These are phyloP conservation scores for Syndactyla subalaris DNA, from an alignment of 2,797 vertebrate genomes.

Conservation along the genomic window DNA sequence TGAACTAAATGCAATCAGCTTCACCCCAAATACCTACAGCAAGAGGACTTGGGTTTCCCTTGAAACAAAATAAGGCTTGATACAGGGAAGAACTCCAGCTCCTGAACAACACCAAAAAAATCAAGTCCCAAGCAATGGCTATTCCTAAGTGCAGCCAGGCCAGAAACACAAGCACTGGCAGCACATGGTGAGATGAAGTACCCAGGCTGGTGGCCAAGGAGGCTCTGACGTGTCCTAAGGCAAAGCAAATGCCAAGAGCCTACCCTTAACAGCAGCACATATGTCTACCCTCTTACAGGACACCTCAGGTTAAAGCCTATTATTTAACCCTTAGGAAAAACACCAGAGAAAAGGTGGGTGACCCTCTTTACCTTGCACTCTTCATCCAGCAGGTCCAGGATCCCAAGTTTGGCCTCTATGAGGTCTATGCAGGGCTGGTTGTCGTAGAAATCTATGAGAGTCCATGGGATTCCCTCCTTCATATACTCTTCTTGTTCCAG, in stretches of 20 bases:
- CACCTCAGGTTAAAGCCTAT: neutral
- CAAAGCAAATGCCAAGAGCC: neutral
- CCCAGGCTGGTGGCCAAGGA: neutral
- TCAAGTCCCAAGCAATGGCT: neutral
- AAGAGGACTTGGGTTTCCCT: neutral
- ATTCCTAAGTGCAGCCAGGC: fast-evolving
- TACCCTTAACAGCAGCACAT: fast-evolving
- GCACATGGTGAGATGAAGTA: fast-evolving
- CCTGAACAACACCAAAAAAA: neutral
- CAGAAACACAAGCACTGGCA: neutral
- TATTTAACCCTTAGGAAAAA: neutral
- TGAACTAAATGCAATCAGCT: neutral
- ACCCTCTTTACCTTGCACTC: slow-evolving; percentile 89
- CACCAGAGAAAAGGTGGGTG: fast-evolving
- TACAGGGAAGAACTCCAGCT: neutral
- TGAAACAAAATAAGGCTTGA: neutral
- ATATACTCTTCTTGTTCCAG: slow-evolving; percentile 92
- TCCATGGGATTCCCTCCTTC: slow-evolving; percentile 91
- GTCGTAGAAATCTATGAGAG: slow-evolving; percentile 88
- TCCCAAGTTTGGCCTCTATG: slow-evolving; percentile 92
- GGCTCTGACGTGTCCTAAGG: neutral
- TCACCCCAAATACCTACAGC: neutral
- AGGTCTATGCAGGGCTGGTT: slow-evolving; percentile 94
- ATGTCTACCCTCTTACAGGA: neutral
- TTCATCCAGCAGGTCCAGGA: slow-evolving; percentile 94